These are phyloP conservation scores for Archips crataeganus DNA, from an alignment of 2,888 invertebrate species.

Conservation along the genomic window DNA sequence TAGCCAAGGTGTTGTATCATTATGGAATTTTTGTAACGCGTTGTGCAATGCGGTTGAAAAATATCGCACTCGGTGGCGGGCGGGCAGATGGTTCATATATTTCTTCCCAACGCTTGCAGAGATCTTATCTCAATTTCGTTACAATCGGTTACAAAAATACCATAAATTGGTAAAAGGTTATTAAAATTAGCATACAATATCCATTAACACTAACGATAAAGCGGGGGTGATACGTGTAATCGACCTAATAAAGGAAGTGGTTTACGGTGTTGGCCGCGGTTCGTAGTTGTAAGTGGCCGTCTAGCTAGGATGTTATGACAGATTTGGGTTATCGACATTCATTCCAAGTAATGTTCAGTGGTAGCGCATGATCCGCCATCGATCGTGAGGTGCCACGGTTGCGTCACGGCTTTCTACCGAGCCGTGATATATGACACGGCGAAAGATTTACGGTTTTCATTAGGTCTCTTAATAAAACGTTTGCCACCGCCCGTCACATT, in stretches of 20 bases:
- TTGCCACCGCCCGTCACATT: constrained; percentile 36
- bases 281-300: constrained; percentile 12
- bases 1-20: constrained; percentile 34
- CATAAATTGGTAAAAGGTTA: constrained; percentile 29
- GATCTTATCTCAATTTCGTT: constrained; percentile 35
- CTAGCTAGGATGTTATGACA: constrained; percentile 27
- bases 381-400: constrained; percentile 53
- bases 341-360: constrained; percentile 48
- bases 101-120: constrained; percentile 30
- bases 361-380: constrained; percentile 52
- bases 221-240: constrained; percentile 11
- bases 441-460: constrained; percentile 67
- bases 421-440: constrained; percentile 49
- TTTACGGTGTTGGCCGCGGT: constrained; percentile 19
- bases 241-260: constrained; percentile 20
- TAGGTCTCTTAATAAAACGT: constrained; percentile 52
- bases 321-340: constrained; percentile 44
- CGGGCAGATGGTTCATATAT: constrained; percentile 37
- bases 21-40: constrained; percentile 41
- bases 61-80: constrained; percentile 20
- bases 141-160: constrained; percentile 35
- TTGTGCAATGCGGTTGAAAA: constrained; percentile 40
- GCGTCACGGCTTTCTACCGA: constrained; percentile 71
- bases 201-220: constrained; percentile 30
- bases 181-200: constrained; percentile 33